Evolutionary conservation across 2,113 vertebrate species (phyloP).

Genomic region (Trichomycterus rosablanca): DNA sequence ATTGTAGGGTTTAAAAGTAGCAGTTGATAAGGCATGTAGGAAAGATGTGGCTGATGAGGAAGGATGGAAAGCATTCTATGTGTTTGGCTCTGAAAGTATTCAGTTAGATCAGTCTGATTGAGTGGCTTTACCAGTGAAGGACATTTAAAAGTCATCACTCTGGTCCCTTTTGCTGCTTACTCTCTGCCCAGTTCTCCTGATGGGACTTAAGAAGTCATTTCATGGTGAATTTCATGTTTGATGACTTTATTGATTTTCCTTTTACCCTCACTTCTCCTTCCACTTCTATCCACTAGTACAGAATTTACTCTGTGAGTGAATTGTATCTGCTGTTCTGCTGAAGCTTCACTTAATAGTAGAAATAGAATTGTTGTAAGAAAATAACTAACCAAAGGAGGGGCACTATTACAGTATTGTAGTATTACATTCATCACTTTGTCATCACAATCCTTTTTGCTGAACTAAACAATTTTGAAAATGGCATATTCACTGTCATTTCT

Average conservation of each 20-base stretch:
- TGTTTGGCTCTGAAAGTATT: neutral
- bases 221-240: constrained; percentile 67
- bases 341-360: constrained; percentile 16
- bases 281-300: constrained; percentile 21
- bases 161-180: constrained; percentile 48
- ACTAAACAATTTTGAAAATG: too few relatives aligned
- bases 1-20: too few relatives aligned
- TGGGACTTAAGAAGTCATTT: constrained; percentile 67
- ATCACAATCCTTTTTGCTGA: too few relatives aligned
- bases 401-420: too few relatives aligned
- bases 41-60: neutral
- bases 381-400: constrained; percentile 8
- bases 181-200: constrained; percentile 53
- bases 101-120: constrained; percentile 47
- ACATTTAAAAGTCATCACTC: constrained; percentile 54
- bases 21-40: neutral
- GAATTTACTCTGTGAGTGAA: constrained; percentile 26
- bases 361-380: constrained; percentile 2
- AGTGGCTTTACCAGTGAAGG: constrained; percentile 53
- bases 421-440: too few relatives aligned
- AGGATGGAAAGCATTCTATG: constrained; percentile 21
- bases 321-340: constrained; percentile 29
- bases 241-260: constrained; percentile 73
- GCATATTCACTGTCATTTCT: too few relatives aligned
- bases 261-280: constrained; percentile 38